Evolutionary conservation across 2,888 invertebrate genomes (phyloP).

Genomic region (Philopedon plagiatum): DNA sequence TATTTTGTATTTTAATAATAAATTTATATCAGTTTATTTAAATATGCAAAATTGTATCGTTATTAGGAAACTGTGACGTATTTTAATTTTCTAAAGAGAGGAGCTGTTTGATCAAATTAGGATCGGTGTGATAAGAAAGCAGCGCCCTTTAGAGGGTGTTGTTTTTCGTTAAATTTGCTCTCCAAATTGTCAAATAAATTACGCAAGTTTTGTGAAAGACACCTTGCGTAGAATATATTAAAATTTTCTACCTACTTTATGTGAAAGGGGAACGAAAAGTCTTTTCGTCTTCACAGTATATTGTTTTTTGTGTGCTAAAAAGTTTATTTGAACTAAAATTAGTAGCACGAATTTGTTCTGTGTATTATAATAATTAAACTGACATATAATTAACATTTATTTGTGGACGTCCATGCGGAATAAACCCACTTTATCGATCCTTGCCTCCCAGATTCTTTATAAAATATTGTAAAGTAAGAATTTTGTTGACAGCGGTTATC

Average conservation of each 20-base stretch:
- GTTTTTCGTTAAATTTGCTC: slow-evolving; percentile 23
- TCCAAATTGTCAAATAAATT: slow-evolving; percentile 35
- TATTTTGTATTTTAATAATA: not conserved
- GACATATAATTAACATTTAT: slow-evolving; percentile 7
- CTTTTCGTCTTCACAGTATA: slow-evolving; percentile 9
- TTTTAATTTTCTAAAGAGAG: slow-evolving; percentile 3
- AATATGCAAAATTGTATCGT: not conserved
- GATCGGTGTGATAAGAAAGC: slow-evolving; percentile 1
- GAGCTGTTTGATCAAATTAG: slow-evolving; percentile 14
- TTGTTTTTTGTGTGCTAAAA: slow-evolving; percentile 25
- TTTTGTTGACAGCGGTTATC: no score
- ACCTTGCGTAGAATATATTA: slow-evolving; percentile 37
- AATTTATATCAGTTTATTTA: not conserved
- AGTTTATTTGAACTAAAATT: slow-evolving; percentile 15
- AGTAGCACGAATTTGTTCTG: slow-evolving; percentile 15
- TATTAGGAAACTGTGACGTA: slow-evolving; percentile 3
- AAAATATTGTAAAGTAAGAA: no score
- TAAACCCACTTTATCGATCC: no score
- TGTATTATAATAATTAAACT: slow-evolving; percentile 22
- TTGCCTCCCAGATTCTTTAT: no score
- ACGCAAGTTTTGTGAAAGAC: slow-evolving; percentile 20
- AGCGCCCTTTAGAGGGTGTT: slow-evolving; percentile 9
- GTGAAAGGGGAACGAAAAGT: slow-evolving; percentile 2
- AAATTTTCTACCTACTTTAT: slow-evolving; percentile 21
- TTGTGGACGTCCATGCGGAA: no score